Evolutionary conservation across 1,140 invertebrate genomes (phyloP), one percentile per base, ranked within the genome.

Genomic region (Bombyx mandarina): DNA sequence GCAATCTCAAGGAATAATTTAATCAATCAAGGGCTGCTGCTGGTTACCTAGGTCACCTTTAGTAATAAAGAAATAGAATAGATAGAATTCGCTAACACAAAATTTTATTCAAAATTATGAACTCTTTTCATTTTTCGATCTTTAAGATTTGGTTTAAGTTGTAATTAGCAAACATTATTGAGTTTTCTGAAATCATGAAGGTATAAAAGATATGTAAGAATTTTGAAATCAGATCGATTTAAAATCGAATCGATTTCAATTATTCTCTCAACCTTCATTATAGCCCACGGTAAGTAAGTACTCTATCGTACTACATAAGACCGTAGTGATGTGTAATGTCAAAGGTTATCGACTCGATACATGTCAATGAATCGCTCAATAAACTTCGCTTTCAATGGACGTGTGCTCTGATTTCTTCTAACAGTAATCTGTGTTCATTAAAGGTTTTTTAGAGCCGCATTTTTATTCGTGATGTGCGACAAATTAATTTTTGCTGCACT

Each of bases 391-490:
- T 10, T 63, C 62, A 66, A 61, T 68, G 52, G 63, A 10, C 56
- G 54, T 55, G 43, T 65, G 61, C 59, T 65, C 62, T 56, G 63
- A 51, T 73, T 73, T 66, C 63, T 65, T 59, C 52, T 58, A 47
- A 42, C 53, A 54, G 45, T 62, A 77, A 72, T 74, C 67, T 72
- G 70, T 65, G 69, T 56, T 69, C 61, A 66, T 78, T 73, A 76
- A 61, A 62, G 22, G 8, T 51, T 51, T 9, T 9, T 47, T 10
- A 12, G 51, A 44, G 57, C 56, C 60, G 60, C 63, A 67, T 73
- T 64, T 71, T 67, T 47, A 55, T 44, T 43, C 26, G 26, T 35
- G 26, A 35, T 35, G 26, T 5, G 26, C 0, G 26, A 35, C 26
- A 35, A 35, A 35, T 35, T 35, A 35, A 35, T 5, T 35, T 35